These are phyloP conservation scores for Drosophila fuyamai DNA, from an alignment of 1,140 invertebrate species.

Conservation along the genomic window DNA sequence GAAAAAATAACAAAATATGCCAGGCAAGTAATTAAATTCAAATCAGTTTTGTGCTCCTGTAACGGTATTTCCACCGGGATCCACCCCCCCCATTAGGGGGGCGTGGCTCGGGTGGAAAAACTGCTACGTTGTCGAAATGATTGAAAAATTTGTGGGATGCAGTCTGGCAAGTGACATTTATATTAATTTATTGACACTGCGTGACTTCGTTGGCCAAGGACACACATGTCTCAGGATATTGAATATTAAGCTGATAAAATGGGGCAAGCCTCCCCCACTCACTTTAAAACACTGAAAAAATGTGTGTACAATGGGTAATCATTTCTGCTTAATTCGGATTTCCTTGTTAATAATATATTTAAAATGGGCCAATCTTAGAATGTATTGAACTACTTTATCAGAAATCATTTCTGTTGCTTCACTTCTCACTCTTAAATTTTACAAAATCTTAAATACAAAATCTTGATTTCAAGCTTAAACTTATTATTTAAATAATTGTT, in stretches of 20 bases:
- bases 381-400: too few relatives aligned
- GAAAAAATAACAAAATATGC: conserved; percentile 50
- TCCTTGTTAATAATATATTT: too few relatives aligned
- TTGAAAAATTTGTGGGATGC: conserved; percentile 55
- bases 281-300: neutral
- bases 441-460: too few relatives aligned
- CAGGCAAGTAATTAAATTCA: conserved; percentile 72
- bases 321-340: neutral
- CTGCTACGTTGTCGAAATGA: conserved; percentile 43
- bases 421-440: too few relatives aligned
- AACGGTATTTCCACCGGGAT: conserved; percentile 26
- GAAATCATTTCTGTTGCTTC: too few relatives aligned
- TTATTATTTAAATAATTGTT: too few relatives aligned
- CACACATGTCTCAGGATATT: conserved; percentile 37
- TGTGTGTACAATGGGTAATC: neutral
- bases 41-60: conserved; percentile 62
- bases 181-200: conserved; percentile 59
- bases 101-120: conserved; percentile 27
- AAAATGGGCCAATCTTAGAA: too few relatives aligned
- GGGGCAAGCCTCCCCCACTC: neutral
- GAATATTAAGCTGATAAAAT: conserved; percentile 47
- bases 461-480: too few relatives aligned
- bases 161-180: conserved; percentile 59
- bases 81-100: conserved; percentile 1
- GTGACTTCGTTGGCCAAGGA: conserved; percentile 45